Evolutionary conservation across 2,113 vertebrate species (phyloP), one percentile per base, ranked within the genome.

Genomic region (Neoarius graeffei): DNA sequence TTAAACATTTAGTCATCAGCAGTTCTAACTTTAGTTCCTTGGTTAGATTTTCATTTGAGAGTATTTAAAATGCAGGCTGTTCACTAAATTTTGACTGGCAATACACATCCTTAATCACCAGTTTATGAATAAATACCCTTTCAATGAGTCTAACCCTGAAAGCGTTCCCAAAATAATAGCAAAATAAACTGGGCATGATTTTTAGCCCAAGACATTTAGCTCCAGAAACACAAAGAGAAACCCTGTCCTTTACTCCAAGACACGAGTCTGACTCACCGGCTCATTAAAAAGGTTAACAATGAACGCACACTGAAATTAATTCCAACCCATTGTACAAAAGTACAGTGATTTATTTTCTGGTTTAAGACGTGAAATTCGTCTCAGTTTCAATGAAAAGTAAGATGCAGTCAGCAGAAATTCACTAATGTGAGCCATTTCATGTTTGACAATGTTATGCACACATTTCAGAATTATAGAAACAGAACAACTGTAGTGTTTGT

Each of bases 201-300:
- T 62, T n/a, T 20, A 30, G 42, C 42, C 42, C 15, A 81, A 35
- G 30, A 62, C 30, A 62, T 67, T 67, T 54, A 50, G 48, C 62
- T 67, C 82, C 7, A 25, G 54, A 30, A 85, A 42, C 15, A 42
- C 35, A 42, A 76, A 76, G 52, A 42, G 42, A 42, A 42, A 42
- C 54, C 13, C n/a, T 27, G 83, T 11, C 42, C 48, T 42, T 42
- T 7, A 42, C 84, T 85, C 84, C 23, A 52, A 30, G 25, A 20
- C 66, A 30, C 14, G 20, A 56, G 1, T 80, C 50, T 80, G 79
- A 88, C 66, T 85, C 86, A 82, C 60, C 57, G 23, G 15, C 81
- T 89, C 23, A 4, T 83, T 42, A 42, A 50, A 90, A 86, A 85
- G 85, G 62, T 89, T 84, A 90, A 74, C 83, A 56, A 77, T 88